Evolutionary conservation across 1,140 invertebrate genomes (phyloP).

Genomic region (Pseudomyrmex sp.): DNA sequence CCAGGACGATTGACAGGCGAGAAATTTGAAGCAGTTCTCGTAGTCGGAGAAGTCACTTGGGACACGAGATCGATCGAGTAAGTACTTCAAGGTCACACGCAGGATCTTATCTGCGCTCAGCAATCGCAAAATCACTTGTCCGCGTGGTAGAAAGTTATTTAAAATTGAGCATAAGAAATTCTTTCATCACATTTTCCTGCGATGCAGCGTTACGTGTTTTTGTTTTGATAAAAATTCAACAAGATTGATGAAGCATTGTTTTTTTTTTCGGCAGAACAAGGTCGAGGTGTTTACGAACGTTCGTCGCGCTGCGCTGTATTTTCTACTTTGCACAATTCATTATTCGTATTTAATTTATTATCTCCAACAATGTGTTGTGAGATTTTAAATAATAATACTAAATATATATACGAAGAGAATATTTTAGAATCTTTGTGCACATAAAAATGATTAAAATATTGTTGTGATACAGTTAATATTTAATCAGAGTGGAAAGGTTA

Average conservation of each 20-base stretch:
- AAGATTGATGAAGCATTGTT: neutral
- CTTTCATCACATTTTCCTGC: no score
- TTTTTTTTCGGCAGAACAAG: neutral
- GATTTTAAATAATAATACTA: conserved; percentile 5
- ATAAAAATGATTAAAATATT: neutral
- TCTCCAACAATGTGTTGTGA: neutral
- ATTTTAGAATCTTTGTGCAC: neutral
- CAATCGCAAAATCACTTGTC: neutral
- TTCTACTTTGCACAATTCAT: no score
- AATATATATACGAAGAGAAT: neutral
- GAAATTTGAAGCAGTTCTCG: neutral
- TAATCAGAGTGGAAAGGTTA: neutral
- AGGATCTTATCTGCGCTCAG: neutral
- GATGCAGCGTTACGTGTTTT: neutral
- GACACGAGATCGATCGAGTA: conserved; percentile 40
- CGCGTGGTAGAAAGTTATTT: neutral
- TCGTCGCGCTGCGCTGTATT: no score
- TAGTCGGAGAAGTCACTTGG: neutral
- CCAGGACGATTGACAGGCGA: neutral
- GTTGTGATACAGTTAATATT: neutral
- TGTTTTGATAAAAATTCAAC: neutral
- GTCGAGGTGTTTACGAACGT: no score
- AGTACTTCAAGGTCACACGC: conserved; percentile 32
- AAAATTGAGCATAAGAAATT: neutral
- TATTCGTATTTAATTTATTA: conserved; percentile 2